These are phyloP conservation scores for Muscicapa adusta DNA, from an alignment of 2,113 vertebrate genomes.

Conservation along the genomic window DNA sequence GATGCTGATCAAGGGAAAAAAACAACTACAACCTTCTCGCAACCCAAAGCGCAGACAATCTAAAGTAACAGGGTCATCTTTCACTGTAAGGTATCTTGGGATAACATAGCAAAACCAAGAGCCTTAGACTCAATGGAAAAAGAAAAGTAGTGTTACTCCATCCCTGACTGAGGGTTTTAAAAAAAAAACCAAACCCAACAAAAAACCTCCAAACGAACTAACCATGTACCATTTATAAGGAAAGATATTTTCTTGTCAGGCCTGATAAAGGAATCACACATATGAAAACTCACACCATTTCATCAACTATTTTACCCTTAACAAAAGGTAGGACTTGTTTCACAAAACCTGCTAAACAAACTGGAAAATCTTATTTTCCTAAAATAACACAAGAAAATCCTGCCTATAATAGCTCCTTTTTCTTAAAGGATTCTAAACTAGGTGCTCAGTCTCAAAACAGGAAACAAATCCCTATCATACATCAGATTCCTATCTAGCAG, in stretches of 20 bases:
- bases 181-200: accelerated
- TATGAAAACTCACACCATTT: background rate
- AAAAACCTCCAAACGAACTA: background rate
- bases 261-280: background rate
- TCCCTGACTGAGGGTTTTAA: background rate
- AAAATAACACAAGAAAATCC: background rate
- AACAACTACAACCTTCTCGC: background rate
- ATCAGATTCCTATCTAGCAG: background rate
- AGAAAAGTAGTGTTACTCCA: background rate
- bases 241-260: background rate
- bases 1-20: background rate
- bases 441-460: background rate
- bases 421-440: background rate
- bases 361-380: background rate
- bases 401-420: background rate
- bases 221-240: background rate
- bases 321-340: background rate
- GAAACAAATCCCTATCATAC: background rate
- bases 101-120: background rate
- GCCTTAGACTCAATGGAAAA: background rate
- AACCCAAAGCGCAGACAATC: background rate
- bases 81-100: background rate
- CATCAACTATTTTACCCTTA: background rate
- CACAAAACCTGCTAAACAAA: background rate
- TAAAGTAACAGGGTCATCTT: background rate